Base-by-base conservation (phyloP, 2,113 vertebrate species). In the Oreotrochilus melanogaster region DNA sequence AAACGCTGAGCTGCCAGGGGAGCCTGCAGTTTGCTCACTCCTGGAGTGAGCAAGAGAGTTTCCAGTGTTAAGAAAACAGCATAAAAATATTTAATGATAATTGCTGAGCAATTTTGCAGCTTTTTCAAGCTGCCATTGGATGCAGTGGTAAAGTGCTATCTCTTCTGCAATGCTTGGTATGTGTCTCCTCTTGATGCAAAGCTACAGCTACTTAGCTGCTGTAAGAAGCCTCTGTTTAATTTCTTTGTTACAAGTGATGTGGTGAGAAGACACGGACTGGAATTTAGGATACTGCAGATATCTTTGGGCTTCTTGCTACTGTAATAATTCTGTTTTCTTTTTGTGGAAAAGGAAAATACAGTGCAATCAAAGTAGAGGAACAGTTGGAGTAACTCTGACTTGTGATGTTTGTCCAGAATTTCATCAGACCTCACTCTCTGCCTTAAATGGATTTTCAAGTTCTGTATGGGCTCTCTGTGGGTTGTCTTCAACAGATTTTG, bases 61-160 rank as follows among this genome's bases (percentile, higher is more conserved):
- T 50, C n/a, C 25, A 7, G 58, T 1, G 0, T 19, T 64, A 67
- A 58, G 66, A 53, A 39, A 72, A 14, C 37, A 0, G 1, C 61
- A 10, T 37, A 28, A 51, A 3, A 62, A 9, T 62, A 17, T 15
- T 2, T 12, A 2, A 10, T 6, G 39, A 16, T 31, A 33, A 18
- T 7, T 43, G 1, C 31, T 42, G 33, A 19, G 42, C 78, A 48
- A 16, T 15, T 8, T 18, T 31, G 87, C 17, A 58, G 64, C 33
- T 23, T 56, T 50, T 54, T 27, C 75, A 66, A 60, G 60, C 53
- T 69, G 74, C 71, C 8, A 0, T 18, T 6, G 3, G 25, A 2
- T 4, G 28, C 22, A 17, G 12, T 0, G 7, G 45, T 24, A 6
- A 56, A 24, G 58, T 39, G 39, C 72, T 19, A 14, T 47, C 16